Evolutionary conservation across 2,113 vertebrate species (phyloP).

Genomic region (Pristiophorus japonicus): DNA sequence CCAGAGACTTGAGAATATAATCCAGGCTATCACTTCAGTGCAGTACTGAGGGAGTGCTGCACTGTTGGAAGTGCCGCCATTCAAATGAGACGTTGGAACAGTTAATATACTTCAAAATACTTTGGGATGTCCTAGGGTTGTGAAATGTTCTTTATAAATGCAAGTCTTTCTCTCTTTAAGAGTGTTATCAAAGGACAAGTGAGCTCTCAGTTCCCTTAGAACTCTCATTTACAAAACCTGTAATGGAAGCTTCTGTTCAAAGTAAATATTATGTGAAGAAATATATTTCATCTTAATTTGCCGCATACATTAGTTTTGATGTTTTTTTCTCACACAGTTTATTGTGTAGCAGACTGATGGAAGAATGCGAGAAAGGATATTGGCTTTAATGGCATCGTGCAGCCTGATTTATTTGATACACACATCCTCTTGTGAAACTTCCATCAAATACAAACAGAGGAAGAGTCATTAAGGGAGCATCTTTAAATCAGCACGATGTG

Average conservation of each 20-base stretch:
- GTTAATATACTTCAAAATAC: not conserved
- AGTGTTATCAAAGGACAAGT: not conserved
- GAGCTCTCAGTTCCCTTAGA: not conserved
- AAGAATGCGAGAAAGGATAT: not conserved
- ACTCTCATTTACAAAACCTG: not conserved
- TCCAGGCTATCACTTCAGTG: too few species aligned
- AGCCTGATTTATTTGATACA: not conserved
- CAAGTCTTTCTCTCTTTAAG: not conserved
- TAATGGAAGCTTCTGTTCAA: not conserved
- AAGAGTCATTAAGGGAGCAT: not conserved
- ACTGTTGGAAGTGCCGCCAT: not conserved
- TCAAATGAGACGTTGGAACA: not conserved
- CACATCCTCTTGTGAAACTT: not conserved
- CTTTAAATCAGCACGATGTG: conserved; percentile 6
- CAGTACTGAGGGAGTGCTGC: not conserved
- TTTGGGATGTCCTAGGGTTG: not conserved
- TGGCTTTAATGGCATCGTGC: not conserved
- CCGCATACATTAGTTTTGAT: not conserved
- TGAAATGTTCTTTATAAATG: not conserved
- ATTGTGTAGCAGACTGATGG: not conserved
- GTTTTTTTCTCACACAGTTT: not conserved
- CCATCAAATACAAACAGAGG: not conserved
- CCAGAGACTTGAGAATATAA: too few species aligned
- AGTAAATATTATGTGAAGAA: not conserved
- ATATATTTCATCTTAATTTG: not conserved